Evolutionary conservation across 2,888 invertebrate species (phyloP), one percentile per base, ranked within the genome.

Genomic region (Ectemnius lituratus): DNA sequence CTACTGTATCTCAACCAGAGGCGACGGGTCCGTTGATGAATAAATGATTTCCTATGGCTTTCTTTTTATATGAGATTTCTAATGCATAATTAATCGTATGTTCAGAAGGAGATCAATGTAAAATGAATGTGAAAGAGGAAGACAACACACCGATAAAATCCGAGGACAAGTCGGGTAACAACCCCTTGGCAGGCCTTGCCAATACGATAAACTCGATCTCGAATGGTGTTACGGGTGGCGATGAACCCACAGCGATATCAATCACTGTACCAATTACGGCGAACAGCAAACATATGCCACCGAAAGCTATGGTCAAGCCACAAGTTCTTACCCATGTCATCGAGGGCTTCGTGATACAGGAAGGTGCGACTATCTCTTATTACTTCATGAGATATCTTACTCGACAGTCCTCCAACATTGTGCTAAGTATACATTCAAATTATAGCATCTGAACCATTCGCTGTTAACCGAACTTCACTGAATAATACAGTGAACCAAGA

Each of bases 261-360:
- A 80, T 84, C 6, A 77, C 88, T 0, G 74, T 79, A 47, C 86
- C 89, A 16, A 82, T 88, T 14, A 82, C 84, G 2, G 82, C 87
- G 6, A 85, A 79, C 27, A 88, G 78, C 70, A 90, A 87, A 75
- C 88, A 88, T 66, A 87, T 91, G n/a, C 92, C 96, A 49, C 96
- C 96, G 18, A 97, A 97, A 90, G 98, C 97, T 1, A 96, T 98
- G 94, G 97, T 98, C 14, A 98, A 98, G 90, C 98, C 98, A 0
- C 97, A 98, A 88, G 97, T 99, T 6, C 92, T 99, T 65, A 98
- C 98, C 0, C 99, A 99, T 90, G 97, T 98, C 27, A 98, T 99
- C 77, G 98, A 98, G 90, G 98, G 98, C 65, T 98, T 97, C 91
- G 97, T 99, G 6, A 98, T 99, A 82, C 98, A 98, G 90, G 99